Evolutionary conservation across 1,140 invertebrate genomes (phyloP).

Genomic region (Hyles vespertilio): DNA sequence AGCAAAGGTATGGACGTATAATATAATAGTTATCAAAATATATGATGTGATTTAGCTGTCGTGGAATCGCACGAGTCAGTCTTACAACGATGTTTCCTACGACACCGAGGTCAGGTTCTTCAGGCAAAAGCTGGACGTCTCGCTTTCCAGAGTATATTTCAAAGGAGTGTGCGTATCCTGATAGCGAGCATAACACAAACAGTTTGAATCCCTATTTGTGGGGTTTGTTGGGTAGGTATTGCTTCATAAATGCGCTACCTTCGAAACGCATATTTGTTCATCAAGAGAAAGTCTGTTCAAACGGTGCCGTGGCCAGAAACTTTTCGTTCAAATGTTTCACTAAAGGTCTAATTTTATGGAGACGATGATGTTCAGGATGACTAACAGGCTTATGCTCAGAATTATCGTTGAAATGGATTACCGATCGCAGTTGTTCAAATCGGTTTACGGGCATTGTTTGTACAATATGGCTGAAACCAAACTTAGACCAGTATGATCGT

Average conservation of each 20-base stretch:
- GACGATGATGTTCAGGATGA: slow-evolving; percentile 37
- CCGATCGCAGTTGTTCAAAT: slow-evolving; percentile 23
- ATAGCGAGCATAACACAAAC: slow-evolving; percentile 20
- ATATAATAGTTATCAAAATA: slow-evolving; percentile 37
- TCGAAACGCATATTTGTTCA: slow-evolving; percentile 47
- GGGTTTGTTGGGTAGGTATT: slow-evolving; percentile 29
- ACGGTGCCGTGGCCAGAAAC: slow-evolving; percentile 30
- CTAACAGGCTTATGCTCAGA: slow-evolving; percentile 16
- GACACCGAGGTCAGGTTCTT: slow-evolving; percentile 28
- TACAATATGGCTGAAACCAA: slow-evolving; percentile 6
- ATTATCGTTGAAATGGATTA: slow-evolving; percentile 31
- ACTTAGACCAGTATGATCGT: background rate
- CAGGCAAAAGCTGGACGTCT: slow-evolving; percentile 8
- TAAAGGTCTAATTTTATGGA: slow-evolving; percentile 54
- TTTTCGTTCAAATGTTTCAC: slow-evolving; percentile 35
- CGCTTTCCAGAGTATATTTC: slow-evolving; percentile 29
- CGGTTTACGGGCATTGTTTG: slow-evolving; percentile 24
- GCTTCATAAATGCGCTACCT: slow-evolving; percentile 39
- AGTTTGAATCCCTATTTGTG: slow-evolving; percentile 25
- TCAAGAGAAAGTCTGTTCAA: slow-evolving; percentile 45
- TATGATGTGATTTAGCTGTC: slow-evolving; percentile 43
- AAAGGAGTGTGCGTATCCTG: slow-evolving; percentile 27
- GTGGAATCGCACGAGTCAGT: slow-evolving; percentile 29
- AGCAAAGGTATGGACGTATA: slow-evolving; percentile 25
- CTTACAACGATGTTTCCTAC: slow-evolving; percentile 28